These are phyloP conservation scores for Charaxes varanes DNA, from an alignment of 1,140 invertebrate species.

Conservation along the genomic window DNA sequence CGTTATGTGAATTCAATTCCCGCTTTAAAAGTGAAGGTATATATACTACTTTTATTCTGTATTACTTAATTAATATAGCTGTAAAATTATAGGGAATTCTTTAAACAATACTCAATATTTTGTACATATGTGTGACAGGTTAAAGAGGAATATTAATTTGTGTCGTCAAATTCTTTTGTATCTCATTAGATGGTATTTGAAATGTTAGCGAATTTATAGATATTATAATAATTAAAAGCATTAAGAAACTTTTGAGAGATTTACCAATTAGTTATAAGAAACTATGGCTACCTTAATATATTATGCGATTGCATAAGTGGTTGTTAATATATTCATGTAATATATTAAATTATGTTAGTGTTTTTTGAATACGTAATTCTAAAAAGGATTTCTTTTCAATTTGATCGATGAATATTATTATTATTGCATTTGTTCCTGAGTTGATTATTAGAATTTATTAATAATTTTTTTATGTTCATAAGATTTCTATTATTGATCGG, in stretches of 20 bases:
- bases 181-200: constrained; percentile 72
- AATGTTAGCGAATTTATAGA: constrained; percentile 71
- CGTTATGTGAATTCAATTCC: background rate
- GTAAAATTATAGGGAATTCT: constrained; percentile 41
- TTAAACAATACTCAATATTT: constrained; percentile 66
- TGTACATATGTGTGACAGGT: constrained; percentile 57
- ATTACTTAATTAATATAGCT: constrained; percentile 18
- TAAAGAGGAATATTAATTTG: constrained; percentile 47
- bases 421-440: constrained; percentile 74
- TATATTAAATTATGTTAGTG: constrained; percentile 63
- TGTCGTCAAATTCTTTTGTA: constrained; percentile 64
- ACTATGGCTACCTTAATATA: constrained; percentile 64
- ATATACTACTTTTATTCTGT: too few species aligned
- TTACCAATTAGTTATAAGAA: constrained; percentile 68
- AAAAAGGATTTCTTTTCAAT: constrained; percentile 44
- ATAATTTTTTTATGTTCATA: constrained; percentile 61
- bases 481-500: constrained; percentile 53
- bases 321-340: constrained; percentile 71
- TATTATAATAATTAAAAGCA: constrained; percentile 49
- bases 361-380: constrained; percentile 48
- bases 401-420: constrained; percentile 65
- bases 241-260: constrained; percentile 63
- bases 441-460: constrained; percentile 71
- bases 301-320: constrained; percentile 58
- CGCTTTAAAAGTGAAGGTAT: constrained; percentile 1